These are phyloP conservation scores for Aegotheles bennettii DNA, from an alignment of 2,113 vertebrate species.

Conservation along the genomic window DNA sequence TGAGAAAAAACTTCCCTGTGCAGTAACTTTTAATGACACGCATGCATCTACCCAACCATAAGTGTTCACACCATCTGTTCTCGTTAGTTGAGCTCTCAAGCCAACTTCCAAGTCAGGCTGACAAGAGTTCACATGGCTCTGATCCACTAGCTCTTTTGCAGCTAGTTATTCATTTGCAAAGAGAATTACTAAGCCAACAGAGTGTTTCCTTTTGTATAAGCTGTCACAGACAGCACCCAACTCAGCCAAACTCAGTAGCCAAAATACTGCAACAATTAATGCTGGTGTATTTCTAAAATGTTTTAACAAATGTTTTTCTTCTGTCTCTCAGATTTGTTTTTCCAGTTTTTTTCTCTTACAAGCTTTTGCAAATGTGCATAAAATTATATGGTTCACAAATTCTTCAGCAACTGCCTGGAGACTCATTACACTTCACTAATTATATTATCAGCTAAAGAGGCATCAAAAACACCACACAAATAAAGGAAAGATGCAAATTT, in stretches of 20 bases:
- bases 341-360: neutral
- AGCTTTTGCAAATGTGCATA: neutral
- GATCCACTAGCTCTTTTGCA: conserved; percentile 32
- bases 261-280: neutral
- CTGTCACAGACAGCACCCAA: neutral
- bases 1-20: neutral
- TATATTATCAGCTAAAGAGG: neutral
- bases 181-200: conserved; percentile 18
- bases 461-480: neutral
- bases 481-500: neutral
- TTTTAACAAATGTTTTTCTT: neutral
- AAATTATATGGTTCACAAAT: neutral
- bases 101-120: conserved; percentile 41
- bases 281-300: neutral
- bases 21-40: neutral
- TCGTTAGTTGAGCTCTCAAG: neutral
- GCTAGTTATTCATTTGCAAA: conserved; percentile 34
- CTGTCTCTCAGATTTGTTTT: neutral
- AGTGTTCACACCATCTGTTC: conserved; percentile 54
- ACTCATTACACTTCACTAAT: neutral
- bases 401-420: neutral
- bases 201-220: neutral
- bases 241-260: neutral
- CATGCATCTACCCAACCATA: neutral
- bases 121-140: conserved; percentile 37